Conservation (phyloP, 2,888 invertebrate species). For the Cabera pusaria region DNA sequence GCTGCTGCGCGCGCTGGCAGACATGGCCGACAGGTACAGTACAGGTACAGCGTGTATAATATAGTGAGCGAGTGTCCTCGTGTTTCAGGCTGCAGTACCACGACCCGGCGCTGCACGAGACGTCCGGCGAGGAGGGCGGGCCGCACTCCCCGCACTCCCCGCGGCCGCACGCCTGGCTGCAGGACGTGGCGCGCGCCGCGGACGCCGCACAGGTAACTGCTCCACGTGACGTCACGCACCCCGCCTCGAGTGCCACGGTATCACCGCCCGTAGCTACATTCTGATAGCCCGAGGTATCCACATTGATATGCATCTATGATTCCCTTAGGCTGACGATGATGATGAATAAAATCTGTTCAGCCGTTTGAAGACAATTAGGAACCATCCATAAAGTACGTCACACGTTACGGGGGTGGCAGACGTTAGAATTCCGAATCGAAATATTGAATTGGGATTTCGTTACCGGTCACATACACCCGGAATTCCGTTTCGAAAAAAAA, state of each 20-base stretch:
- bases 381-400: too few species aligned
- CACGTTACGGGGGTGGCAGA: too few species aligned
- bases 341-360: too few species aligned
- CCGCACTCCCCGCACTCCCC: slow-evolving; percentile 62
- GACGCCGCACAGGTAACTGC: slow-evolving; percentile 38
- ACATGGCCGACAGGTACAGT: slow-evolving; percentile 61
- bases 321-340: too few species aligned
- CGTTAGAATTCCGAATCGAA: too few species aligned
- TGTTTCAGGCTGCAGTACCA: slow-evolving; percentile 85
- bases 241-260: slow-evolving; percentile 1
- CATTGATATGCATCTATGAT: too few species aligned
- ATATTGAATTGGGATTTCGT: too few species aligned
- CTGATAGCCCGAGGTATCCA: too few species aligned
- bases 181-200: slow-evolving; percentile 49
- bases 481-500: too few species aligned
- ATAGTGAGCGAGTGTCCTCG: background rate
- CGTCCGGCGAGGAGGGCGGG: slow-evolving; percentile 46
- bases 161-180: slow-evolving; percentile 58
- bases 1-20: slow-evolving; percentile 77
- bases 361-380: too few species aligned
- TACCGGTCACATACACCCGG: too few species aligned
- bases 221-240: too few species aligned
- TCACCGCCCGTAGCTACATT: background rate
- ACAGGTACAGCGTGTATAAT: background rate
- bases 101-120: slow-evolving; percentile 78